phyloP scores from a whole-genome alignment of 2,113 vertebrate species.

The Tenrec ecaudatus region DNA sequence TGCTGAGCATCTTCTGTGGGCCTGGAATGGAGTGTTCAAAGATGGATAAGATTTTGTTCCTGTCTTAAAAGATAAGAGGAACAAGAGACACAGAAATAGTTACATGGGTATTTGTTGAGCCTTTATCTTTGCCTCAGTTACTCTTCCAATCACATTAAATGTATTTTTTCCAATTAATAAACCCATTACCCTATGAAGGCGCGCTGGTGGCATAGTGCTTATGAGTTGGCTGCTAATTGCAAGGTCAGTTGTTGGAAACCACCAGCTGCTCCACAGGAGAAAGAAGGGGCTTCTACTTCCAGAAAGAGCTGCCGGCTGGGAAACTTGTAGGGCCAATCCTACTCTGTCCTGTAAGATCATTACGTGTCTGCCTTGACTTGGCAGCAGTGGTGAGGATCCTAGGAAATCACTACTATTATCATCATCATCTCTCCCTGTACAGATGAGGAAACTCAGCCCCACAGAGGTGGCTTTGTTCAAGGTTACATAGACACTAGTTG shows the following conservation, averaged over 20 bases:
- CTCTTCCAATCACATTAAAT: neutral
- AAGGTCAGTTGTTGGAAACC: no score
- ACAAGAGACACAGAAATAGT: neutral
- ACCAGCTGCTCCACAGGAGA: no score
- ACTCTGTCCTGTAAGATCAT: no score
- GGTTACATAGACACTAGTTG: neutral
- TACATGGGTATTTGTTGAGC: neutral
- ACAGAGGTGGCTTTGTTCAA: neutral
- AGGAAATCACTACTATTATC: neutral
- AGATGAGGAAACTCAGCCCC: neutral
- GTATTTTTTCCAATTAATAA: neutral
- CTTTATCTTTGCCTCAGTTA: neutral
- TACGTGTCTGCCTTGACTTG: no score
- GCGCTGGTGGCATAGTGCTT: no score
- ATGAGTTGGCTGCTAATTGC: no score
- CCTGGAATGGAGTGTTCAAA: neutral
- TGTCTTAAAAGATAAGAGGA: neutral
- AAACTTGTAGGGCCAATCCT: no score
- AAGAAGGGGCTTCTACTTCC: no score
- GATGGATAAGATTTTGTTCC: constrained; percentile 10
- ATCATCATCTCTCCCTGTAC: neutral
- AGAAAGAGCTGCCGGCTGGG: no score
- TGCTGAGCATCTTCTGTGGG: neutral
- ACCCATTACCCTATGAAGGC: neutral
- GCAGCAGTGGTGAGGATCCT: neutral